Evolutionary conservation across 2,797 vertebrate genomes (phyloP), one percentile per base, ranked within the genome.

Genomic region (Hydrocynus forskahlii): DNA sequence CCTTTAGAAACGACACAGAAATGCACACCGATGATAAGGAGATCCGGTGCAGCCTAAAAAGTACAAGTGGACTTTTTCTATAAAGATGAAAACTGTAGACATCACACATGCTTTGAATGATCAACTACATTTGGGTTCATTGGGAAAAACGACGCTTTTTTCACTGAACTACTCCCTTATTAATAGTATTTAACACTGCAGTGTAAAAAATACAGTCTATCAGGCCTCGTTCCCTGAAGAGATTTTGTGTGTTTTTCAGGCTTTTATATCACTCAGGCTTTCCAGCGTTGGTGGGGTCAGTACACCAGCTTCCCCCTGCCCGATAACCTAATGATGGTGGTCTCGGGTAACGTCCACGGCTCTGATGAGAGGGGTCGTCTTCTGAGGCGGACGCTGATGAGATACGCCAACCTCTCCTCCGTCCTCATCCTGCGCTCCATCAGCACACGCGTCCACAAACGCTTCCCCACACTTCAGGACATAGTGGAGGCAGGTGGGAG

Each of bases 251-350:
- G 60, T 57, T 68, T 7, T 81, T 9, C 79, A 97, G 96, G 96
- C 62, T 99, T 98, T 89, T 97, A 98, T 0, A 94, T 97, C 75
- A 95, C 93, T 0, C 85, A 96, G 88, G 95, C 97, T 0, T 95
- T 97, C 82, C 96, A 96, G 77, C 92, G 95, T 2, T 98, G 96
- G 97, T 97, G 97, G 96, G 96, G 94, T 71, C 96, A 97, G 87
- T 98, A 97, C 88, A 96, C 94, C 57, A 97, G 94, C 88, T 97
- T 97, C 87, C 97, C 95, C 0, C 91, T 98, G 88, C 96, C 96
- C 0, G 96, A 98, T 87, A 96, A 96, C 92, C 92, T 98, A 85
- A 97, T 97, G 97, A 97, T 96, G 67, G 92, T 95, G 82, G 95
- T 97, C 75, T 96, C 95, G 0, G 96, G 95, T 67, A 97, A 95